Conservation (phyloP, 2,113 vertebrate species). For the Redunca redunca region DNA sequence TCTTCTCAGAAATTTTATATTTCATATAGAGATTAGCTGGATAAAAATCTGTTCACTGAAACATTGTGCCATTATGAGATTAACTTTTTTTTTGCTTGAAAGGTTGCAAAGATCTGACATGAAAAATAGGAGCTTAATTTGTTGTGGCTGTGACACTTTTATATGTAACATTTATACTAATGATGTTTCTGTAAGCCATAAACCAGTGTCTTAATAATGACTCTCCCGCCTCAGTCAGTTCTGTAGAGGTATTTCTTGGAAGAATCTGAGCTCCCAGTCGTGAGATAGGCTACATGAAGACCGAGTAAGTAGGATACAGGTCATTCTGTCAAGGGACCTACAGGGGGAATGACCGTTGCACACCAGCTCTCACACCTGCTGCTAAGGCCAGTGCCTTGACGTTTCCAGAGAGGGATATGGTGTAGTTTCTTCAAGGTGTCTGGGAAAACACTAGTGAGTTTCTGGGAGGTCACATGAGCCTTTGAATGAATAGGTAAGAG, state of each 20-base stretch:
- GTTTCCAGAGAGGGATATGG: neutral
- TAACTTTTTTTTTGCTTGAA: neutral
- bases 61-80: neutral
- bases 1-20: neutral
- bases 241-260: neutral
- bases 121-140: neutral
- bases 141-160: neutral
- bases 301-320: neutral
- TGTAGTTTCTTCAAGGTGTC: neutral
- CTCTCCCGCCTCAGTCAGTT: neutral
- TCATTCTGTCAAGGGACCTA: neutral
- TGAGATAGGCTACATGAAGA: neutral
- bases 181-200: neutral
- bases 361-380: neutral
- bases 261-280: neutral
- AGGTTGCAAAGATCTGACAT: neutral
- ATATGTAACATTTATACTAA: neutral
- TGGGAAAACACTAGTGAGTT: neutral
- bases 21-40: neutral
- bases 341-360: accelerated
- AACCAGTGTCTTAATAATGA: neutral
- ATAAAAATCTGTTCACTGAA: conserved; percentile 11
- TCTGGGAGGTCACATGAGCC: neutral
- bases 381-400: neutral
- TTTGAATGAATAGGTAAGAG: neutral